Conservation (phyloP, 92 coral and sea anemone genomes). For the Galaxea fascicularis region DNA sequence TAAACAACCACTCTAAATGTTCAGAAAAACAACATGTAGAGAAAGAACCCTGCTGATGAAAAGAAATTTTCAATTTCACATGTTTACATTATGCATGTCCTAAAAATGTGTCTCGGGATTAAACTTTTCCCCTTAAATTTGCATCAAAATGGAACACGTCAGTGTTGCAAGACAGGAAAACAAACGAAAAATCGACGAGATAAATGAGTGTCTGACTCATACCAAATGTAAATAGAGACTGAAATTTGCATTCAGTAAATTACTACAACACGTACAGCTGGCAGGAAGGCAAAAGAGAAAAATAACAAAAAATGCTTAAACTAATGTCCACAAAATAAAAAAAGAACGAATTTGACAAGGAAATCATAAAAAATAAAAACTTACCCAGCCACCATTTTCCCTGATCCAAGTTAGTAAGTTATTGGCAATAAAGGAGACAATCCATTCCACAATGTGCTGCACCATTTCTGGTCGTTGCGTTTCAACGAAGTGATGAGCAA, state of each 20-base stretch:
- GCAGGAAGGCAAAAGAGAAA: slow-evolving; percentile 33
- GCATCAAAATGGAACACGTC: slow-evolving; percentile 36
- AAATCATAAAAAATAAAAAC: slow-evolving; percentile 28
- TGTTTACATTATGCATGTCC: slow-evolving; percentile 16
- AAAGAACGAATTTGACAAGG: not conserved
- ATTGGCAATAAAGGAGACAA: slow-evolving; percentile 80
- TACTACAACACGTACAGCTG: slow-evolving; percentile 53
- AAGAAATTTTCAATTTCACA: slow-evolving; percentile 32
- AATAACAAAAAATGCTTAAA: slow-evolving; percentile 59
- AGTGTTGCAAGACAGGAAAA: slow-evolving; percentile 24
- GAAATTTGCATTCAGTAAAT: slow-evolving; percentile 48
- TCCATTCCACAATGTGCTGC: slow-evolving; percentile 83
- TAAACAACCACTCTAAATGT: slow-evolving; percentile 1
- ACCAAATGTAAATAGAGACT: slow-evolving; percentile 49
- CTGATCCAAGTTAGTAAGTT: slow-evolving; percentile 90
- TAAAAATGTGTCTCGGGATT: not conserved
- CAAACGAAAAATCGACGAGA: slow-evolving; percentile 24
- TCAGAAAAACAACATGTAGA: slow-evolving; percentile 5
- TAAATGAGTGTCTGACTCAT: slow-evolving; percentile 54
- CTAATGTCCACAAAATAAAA: slow-evolving; percentile 40
- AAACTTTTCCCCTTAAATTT: slow-evolving; percentile 9
- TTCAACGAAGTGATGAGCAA: slow-evolving; percentile 97
- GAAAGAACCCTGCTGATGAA: slow-evolving; percentile 30
- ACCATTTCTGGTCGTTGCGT: slow-evolving; percentile 95
- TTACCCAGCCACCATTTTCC: slow-evolving; percentile 98